Percentiles rank a stretch among this genome's conserved stretches.
These are phyloP conservation scores for Prunella fulvescens DNA, from an alignment of 2,113 vertebrate species.

Conservation along the genomic window DNA sequence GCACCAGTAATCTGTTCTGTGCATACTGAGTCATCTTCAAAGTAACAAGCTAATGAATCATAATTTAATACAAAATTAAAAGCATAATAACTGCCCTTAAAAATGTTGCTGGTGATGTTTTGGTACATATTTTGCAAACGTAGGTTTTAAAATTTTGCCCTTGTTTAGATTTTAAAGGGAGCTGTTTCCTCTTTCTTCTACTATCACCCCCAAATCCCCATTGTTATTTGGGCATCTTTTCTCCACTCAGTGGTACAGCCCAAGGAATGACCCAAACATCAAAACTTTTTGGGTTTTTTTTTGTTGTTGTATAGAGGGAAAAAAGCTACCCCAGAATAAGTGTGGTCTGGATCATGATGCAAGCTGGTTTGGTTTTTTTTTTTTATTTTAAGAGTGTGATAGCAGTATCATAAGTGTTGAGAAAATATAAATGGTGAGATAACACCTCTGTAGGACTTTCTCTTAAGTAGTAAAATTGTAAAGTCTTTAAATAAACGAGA, in stretches of 20 bases:
- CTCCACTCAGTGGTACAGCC: background rate
- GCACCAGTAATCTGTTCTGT: constrained; percentile 61
- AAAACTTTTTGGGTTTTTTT: background rate
- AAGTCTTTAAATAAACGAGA: constrained; percentile 77
- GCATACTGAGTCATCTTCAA: constrained; percentile 58
- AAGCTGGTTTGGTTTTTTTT: background rate
- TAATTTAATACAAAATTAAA: constrained; percentile 70
- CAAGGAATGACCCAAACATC: background rate
- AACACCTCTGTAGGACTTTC: constrained; percentile 81
- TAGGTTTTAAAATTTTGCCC: background rate
- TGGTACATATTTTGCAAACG: background rate
- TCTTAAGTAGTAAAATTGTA: constrained; percentile 82
- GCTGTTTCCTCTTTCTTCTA: background rate
- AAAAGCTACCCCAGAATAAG: background rate
- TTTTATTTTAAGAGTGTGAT: constrained; percentile 82
- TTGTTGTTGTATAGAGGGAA: background rate
- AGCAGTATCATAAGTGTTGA: constrained; percentile 83
- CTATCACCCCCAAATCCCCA: background rate
- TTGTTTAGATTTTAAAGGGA: background rate
- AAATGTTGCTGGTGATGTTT: constrained; percentile 14
- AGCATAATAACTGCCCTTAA: constrained; percentile 46
- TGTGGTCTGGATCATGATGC: constrained; percentile 62
- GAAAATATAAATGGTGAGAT: constrained; percentile 87
- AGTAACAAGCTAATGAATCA: constrained; percentile 71
- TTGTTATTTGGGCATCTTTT: background rate